Base-by-base conservation (phyloP, 2,888 invertebrate species). In the Scrobipalpa atriplicella region DNA sequence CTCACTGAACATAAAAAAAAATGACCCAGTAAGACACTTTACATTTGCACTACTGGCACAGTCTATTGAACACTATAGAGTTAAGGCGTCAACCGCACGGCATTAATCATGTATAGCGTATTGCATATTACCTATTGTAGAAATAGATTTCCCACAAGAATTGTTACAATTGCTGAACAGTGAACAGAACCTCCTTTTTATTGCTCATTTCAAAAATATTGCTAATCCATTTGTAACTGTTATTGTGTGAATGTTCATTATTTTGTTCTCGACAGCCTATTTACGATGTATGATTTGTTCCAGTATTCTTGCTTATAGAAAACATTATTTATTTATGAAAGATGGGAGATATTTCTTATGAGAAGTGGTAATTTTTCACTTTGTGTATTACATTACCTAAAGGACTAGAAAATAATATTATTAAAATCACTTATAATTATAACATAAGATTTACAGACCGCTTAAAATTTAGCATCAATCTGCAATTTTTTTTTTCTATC, bases 121-220 rank as follows among this genome's bases (percentile, higher is more conserved):
- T 36, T 52, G 56, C 43, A 60, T 65, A 65, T 65, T 64, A 29
- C 56, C 65, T 60, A 65, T 65, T 65, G 65, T 60, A 43, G 58
- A 51, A 54, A 36, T 43, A 29, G 47, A 19, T 38, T 65, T 65
- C 65, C 60, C 65, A 65, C 54, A 39, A 65, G 41, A 65, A 65
- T 58, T n/a, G 65, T 65, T 43, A 38, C 62, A 21, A 63, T 63
- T 63, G 47, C 51, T 41, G 36, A 63, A 63, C 63, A 36, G 63
- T 63, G 47, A 47, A 47, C 47, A 47, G 47, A n/a, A 47, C 47
- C 16, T 16, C 38, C 47, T 63, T 63, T 63, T 63, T 63, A 63
- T 63, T 16, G 62, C 62, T 47, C 29, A 62, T 62, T 62, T 62
- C 62, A 29, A n/a, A 62, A 63, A 43, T 18, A 63, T 63, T 52